Base-by-base conservation (phyloP, 1,140 invertebrate genomes). In the Bradysia coprophila region DNA sequence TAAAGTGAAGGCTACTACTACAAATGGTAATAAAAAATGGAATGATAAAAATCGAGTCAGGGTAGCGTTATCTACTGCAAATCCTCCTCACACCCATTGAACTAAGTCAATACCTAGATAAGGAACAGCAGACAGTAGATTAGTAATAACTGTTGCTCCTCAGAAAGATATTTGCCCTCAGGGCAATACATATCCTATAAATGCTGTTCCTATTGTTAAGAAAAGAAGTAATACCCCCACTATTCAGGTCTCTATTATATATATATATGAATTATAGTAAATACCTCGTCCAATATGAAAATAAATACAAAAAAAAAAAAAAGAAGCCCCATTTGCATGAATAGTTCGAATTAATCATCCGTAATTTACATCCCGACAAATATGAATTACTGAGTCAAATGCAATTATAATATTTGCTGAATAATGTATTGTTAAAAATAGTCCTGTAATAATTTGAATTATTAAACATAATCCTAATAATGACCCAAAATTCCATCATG, bases 111-210 rank as follows among this genome's bases (percentile, higher is more conserved):
- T 52, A 38, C 74, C 73, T 59, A 77, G 52, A 52, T 70, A 75
- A 2, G 75, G 75, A 36, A 80, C 69, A 8, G 73, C 72, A 13
- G 75, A 76, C 44, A 79, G 44, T 50, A 80, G 48, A 57, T 76
- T 78, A 42, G 73, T 79, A 73, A 80, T 80, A 15, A 79, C 75
- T 40, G 75, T 77, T 8, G 75, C 75, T 33, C 71, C 73, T 68
- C 74, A 79, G 58, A 75, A 78, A 16, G 71, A 76, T 68, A 80
- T 80, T 71, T 80, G 74, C 18, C 73, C 75, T 64, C 75, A 78
- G 4, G 72, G 73, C 50, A 77, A 52, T 3, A 78, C 73, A 67
- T 78, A 79, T 1, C 76, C 73, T 66, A 78, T 55, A 61, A 79
- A 78, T 20, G 72, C 72, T 42, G 73, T 72, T 54, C 43, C 65